Percentiles rank a stretch among this genome's conserved stretches.
These are phyloP conservation scores for Drosophila varians DNA, from an alignment of 1,140 invertebrate species.

Conservation along the genomic window DNA sequence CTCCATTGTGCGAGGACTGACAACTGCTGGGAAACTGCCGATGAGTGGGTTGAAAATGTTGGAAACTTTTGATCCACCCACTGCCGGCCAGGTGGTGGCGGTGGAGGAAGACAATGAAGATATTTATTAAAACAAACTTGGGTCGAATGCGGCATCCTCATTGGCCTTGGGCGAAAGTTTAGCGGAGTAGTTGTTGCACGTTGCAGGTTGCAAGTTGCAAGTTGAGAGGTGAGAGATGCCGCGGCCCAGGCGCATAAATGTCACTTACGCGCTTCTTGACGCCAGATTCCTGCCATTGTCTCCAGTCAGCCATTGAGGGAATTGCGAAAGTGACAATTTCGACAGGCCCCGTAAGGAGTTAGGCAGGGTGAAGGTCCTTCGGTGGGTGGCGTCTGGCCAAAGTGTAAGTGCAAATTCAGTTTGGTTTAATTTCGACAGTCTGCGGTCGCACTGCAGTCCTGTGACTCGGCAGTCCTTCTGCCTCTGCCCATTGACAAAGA, in stretches of 20 bases:
- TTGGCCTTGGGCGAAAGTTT: constrained; percentile 44
- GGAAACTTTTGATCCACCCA: constrained; percentile 37
- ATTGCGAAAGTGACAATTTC: constrained; percentile 81
- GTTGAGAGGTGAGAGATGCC: constrained; percentile 37
- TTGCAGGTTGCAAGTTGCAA: constrained; percentile 8
- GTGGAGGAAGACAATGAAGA: constrained; percentile 68
- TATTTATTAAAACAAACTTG: constrained; percentile 82
- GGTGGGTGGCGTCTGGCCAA: constrained; percentile 24
- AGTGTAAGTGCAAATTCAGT: constrained; percentile 80
- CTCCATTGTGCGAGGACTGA: constrained; percentile 46
- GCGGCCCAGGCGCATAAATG: constrained; percentile 73
- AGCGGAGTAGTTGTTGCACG: not conserved
- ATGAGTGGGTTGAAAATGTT: constrained; percentile 53
- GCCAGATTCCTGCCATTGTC: constrained; percentile 35
- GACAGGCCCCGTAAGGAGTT: constrained; percentile 39
- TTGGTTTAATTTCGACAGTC: constrained; percentile 81
- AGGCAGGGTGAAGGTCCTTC: not conserved
- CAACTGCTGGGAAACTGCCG: constrained; percentile 54
- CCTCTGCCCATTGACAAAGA: constrained; percentile 63
- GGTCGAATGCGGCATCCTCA: constrained; percentile 30
- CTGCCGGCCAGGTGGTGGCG: constrained; percentile 27
- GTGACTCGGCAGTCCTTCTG: constrained; percentile 15
- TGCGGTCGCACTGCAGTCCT: constrained; percentile 59
- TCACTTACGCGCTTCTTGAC: constrained; percentile 78
- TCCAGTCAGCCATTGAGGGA: constrained; percentile 55